Evolutionary conservation across 2,113 vertebrate species (phyloP).

Genomic region (Phocoena phocoena): DNA sequence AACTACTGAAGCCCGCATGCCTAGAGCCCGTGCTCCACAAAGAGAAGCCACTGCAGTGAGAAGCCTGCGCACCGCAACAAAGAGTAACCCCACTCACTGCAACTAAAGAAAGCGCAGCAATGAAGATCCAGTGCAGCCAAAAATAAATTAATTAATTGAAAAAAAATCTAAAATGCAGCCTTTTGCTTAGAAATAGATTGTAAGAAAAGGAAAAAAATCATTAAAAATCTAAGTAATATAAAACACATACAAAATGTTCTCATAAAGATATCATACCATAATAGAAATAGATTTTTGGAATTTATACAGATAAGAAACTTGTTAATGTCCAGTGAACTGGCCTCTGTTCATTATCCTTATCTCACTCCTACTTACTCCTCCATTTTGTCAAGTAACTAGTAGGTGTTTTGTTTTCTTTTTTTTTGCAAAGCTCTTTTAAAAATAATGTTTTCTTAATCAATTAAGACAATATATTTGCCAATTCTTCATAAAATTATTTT

Average conservation of each 20-base stretch:
- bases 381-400: background rate
- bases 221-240: slow-evolving; percentile 31
- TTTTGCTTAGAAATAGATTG: slow-evolving; percentile 17
- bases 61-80: fast-evolving
- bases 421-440: background rate
- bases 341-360: background rate
- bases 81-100: too few relatives aligned
- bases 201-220: background rate
- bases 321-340: background rate
- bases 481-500: background rate
- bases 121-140: too few relatives aligned
- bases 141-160: too few relatives aligned
- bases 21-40: too few relatives aligned
- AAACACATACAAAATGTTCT: background rate
- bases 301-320: background rate
- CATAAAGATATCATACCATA: background rate
- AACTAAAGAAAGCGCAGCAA: too few relatives aligned
- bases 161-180: slow-evolving; percentile 42
- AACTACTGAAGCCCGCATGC: too few relatives aligned
- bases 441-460: background rate
- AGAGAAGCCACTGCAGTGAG: too few relatives aligned
- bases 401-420: background rate
- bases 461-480: background rate
- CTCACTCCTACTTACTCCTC: background rate
- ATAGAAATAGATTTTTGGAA: background rate